Evolutionary conservation across 2,888 invertebrate genomes (phyloP).

Genomic region (Netelia fuscicornis): DNA sequence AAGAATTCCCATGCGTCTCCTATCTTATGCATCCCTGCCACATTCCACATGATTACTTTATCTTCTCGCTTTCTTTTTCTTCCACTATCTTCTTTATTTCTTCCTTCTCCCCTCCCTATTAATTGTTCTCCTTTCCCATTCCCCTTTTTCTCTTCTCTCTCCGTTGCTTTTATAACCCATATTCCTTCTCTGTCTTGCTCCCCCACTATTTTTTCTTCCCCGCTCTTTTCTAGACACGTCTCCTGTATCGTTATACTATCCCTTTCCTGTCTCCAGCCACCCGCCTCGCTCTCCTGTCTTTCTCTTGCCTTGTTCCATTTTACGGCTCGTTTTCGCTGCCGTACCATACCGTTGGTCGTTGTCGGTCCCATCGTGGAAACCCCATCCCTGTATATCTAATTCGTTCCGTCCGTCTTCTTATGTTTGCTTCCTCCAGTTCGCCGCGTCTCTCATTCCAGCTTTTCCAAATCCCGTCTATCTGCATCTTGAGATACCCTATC

Average conservation of each 20-base stretch:
- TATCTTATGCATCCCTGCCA: conserved; percentile 23
- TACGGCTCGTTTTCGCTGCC: not conserved
- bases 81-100: not conserved
- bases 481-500: not conserved
- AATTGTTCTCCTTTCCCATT: no score
- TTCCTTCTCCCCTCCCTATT: not conserved
- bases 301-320: no score
- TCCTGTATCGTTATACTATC: no score
- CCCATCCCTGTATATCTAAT: not conserved
- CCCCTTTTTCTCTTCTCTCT: no score
- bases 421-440: not conserved
- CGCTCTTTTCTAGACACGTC: no score
- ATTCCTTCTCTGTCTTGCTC: no score
- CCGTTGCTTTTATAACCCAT: no score
- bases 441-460: not conserved
- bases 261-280: no score
- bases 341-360: not conserved
- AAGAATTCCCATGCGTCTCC: conserved; percentile 3
- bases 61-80: not conserved
- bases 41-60: conserved; percentile 30
- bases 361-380: not conserved
- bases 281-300: no score
- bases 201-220: no score
- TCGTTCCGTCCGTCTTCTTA: not conserved
- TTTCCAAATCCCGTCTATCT: not conserved